Percentiles rank a stretch among this genome's conserved stretches.
phyloP scores from a whole-genome alignment of 2,888 invertebrate genomes.

The Lamproptera curius region DNA sequence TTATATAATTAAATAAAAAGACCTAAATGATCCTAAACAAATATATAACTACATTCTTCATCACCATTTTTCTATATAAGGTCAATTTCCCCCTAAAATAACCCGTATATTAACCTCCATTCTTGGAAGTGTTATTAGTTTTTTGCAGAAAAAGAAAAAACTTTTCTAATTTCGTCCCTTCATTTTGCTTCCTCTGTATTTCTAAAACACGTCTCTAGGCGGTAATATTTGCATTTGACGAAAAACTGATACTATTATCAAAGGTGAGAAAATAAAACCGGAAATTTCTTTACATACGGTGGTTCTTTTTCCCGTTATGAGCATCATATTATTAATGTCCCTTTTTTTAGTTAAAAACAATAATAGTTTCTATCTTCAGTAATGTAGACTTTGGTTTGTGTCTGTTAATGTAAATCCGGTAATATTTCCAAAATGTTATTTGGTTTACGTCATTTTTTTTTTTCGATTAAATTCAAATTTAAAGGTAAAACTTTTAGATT shows the following conservation, averaged over 20 bases:
- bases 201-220: slow-evolving; percentile 70
- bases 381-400: not conserved
- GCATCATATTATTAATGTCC: not conserved
- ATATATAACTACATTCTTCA: too few relatives aligned
- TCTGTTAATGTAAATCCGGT: too few relatives aligned
- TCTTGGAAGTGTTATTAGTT: not conserved
- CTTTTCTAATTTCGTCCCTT: slow-evolving; percentile 68
- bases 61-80: too few relatives aligned
- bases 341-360: not conserved
- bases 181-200: slow-evolving; percentile 66
- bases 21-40: too few relatives aligned
- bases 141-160: slow-evolving; percentile 32
- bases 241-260: slow-evolving; percentile 69
- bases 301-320: slow-evolving; percentile 34
- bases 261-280: slow-evolving; percentile 59
- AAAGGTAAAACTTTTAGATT: too few relatives aligned
- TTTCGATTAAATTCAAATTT: too few relatives aligned
- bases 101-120: too few relatives aligned
- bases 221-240: slow-evolving; percentile 76
- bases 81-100: too few relatives aligned
- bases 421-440: too few relatives aligned
- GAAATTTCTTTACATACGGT: slow-evolving; percentile 23
- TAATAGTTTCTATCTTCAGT: not conserved
- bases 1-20: too few relatives aligned
- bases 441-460: too few relatives aligned